Base-by-base conservation (phyloP, 2,888 invertebrate genomes). In the Pachliopta kotzebuea region DNA sequence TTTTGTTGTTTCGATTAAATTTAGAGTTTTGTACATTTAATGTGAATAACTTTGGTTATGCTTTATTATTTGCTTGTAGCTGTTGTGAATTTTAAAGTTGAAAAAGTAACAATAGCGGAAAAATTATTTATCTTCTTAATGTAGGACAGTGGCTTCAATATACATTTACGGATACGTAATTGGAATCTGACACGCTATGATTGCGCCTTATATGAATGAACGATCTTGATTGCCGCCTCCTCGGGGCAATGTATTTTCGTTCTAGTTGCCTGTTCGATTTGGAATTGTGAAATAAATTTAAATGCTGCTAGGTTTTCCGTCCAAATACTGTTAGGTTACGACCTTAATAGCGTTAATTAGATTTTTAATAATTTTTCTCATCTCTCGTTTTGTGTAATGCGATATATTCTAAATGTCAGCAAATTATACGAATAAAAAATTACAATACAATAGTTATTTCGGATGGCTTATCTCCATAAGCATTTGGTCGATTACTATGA, bases 151-250 rank as follows among this genome's bases (percentile, higher is more conserved):
- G 20, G 58, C 49, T 49, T 65, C 61, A 29, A 52, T 60, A 23
- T 21, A 50, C 49, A 62, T 68, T 61, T 63, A 65, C 75, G 71
- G 61, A 70, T 61, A 67, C 74, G 74, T 78, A 76, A 82, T 81
- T 80, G 78, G 75, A 71, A 71, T 67, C 72, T 74, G 75, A 74
- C 74, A 77, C 37, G 59, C 60, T 14, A 42, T 81, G 84, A 87
- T 85, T 86, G 84, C 82, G 77, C 75, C 74, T 77, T 76, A 77
- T 72, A 68, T 69, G 72, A 74, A 74, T 78, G 76, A 77, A 75
- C 75, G 76, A 76, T 78, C 80, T 77, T 81, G 86, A 86, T 86
- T 85, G 78, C 79, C 70, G 70, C 53, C 57, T 61, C 59, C 26
- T 21, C 42, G 29, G 54, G 23, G 49, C 24, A 26, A 54, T 63